phyloP scores from a whole-genome alignment of 2,888 invertebrate species.

The Macropis europaea region DNA sequence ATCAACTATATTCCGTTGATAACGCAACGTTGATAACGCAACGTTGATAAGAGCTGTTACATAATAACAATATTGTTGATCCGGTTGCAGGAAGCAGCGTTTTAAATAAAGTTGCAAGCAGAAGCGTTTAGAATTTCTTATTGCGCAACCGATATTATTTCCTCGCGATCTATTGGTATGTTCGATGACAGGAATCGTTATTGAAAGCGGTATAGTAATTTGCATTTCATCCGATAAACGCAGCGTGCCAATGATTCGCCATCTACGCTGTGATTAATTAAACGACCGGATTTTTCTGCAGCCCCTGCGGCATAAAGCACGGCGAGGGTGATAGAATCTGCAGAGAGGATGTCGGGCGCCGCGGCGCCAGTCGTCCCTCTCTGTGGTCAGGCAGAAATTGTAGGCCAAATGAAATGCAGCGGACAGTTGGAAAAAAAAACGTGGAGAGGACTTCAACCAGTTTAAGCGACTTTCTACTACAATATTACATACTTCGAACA shows the following conservation, averaged over 20 bases:
- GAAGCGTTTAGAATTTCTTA: background rate
- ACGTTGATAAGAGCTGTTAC: slow-evolving; percentile 14
- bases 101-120: slow-evolving; percentile 2
- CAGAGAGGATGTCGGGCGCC: slow-evolving; percentile 41
- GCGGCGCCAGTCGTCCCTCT: slow-evolving; percentile 53
- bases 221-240: background rate
- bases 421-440: background rate
- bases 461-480: no score
- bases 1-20: background rate
- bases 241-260: background rate
- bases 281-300: slow-evolving; percentile 6
- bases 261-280: slow-evolving; percentile 10
- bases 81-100: background rate
- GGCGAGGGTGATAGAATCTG: slow-evolving; percentile 16
- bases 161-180: no score
- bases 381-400: slow-evolving; percentile 32
- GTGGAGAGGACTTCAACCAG: background rate
- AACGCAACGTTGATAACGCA: slow-evolving; percentile 20
- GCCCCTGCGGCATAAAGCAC: slow-evolving; percentile 25
- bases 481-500: no score
- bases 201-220: background rate
- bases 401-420: slow-evolving; percentile 40
- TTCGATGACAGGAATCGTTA: no score
- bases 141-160: background rate
- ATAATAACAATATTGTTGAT: slow-evolving; percentile 11